Evolutionary conservation across 2,797 vertebrate species (phyloP).

Genomic region (Malacoraja senta): DNA sequence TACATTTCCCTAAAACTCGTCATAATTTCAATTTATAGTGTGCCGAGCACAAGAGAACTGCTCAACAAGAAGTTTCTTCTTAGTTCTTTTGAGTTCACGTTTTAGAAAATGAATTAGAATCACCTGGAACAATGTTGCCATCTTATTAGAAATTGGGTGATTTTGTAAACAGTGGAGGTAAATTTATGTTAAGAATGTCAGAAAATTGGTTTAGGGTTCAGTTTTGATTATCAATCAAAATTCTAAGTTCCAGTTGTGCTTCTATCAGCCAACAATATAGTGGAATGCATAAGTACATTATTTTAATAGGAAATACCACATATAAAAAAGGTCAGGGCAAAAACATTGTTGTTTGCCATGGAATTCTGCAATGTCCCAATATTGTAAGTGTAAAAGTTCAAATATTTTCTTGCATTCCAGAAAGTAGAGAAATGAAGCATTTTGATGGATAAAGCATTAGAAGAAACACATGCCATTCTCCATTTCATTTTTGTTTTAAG

Average conservation of each 20-base stretch:
- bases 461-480: neutral
- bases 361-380: neutral
- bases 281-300: neutral
- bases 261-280: neutral
- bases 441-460: neutral
- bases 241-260: neutral
- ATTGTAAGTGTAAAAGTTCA: neutral
- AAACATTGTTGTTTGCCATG: neutral
- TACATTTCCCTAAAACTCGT: neutral
- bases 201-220: neutral
- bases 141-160: neutral
- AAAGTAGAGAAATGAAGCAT: neutral
- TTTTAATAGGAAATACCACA: neutral
- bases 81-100: neutral
- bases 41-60: neutral
- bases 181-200: too few relatives aligned
- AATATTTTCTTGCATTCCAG: neutral
- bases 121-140: neutral
- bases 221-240: neutral
- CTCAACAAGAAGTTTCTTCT: neutral
- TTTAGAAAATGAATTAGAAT: neutral
- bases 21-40: neutral
- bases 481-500: neutral
- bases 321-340: neutral
- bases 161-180: neutral